Percentiles rank a stretch among this genome's conserved stretches.
Conservation (phyloP, 2,113 vertebrate species). For the Syrrhaptes paradoxus region DNA sequence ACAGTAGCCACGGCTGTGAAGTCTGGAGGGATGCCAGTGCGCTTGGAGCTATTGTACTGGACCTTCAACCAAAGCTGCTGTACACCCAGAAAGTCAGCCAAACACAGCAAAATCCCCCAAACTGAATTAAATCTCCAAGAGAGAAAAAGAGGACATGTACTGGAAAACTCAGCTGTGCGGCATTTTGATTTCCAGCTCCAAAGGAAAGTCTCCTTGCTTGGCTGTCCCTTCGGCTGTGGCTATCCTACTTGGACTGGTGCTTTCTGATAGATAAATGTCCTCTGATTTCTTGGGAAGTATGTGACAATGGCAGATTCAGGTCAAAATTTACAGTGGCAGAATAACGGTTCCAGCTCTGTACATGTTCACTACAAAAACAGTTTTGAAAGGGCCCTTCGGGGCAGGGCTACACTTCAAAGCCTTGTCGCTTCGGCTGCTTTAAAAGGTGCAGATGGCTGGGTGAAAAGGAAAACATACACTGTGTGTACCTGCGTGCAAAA, state of each 20-base stretch:
- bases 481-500: not conserved
- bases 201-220: not conserved
- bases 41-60: constrained; percentile 8
- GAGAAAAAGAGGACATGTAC: not conserved
- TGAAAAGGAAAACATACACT: not conserved
- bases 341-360: not conserved
- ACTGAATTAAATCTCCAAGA: not conserved
- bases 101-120: not conserved
- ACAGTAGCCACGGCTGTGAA: constrained; percentile 26
- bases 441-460: not conserved
- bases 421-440: not conserved
- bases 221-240: not conserved
- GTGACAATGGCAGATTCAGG: not conserved
- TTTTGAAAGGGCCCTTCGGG: not conserved
- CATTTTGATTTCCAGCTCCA: not conserved
- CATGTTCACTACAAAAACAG: not conserved
- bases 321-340: not conserved
- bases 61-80: constrained; percentile 10
- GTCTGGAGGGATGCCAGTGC: constrained; percentile 10
- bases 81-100: not conserved
- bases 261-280: not conserved
- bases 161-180: not conserved
- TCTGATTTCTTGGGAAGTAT: not conserved
- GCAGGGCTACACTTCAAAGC: not conserved
- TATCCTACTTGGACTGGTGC: not conserved